phyloP scores from a whole-genome alignment of 2,797 vertebrate species.

The Pitangus sulphuratus region DNA sequence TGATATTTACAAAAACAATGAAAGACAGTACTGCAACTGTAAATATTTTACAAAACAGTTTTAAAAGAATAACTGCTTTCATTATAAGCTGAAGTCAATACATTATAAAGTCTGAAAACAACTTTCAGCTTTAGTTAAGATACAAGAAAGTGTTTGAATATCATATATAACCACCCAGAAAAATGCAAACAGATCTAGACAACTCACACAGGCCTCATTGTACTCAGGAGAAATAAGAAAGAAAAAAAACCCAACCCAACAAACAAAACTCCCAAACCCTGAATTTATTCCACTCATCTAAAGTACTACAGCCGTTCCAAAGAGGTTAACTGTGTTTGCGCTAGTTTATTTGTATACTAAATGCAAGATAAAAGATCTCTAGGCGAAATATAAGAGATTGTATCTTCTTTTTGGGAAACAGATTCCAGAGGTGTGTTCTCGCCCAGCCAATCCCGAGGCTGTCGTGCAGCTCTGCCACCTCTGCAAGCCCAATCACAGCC shows the following conservation, averaged over 20 bases:
- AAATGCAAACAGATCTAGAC: neutral
- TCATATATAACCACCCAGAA: neutral
- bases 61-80: neutral
- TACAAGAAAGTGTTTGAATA: neutral
- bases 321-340: constrained; percentile 10
- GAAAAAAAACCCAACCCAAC: neutral
- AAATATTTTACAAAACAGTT: neutral
- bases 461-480: constrained; percentile 42
- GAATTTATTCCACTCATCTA: neutral
- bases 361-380: constrained; percentile 31
- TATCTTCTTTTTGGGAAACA: constrained; percentile 69
- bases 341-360: constrained; percentile 39
- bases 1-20: neutral
- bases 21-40: neutral
- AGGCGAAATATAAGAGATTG: neutral
- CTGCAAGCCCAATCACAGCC: constrained; percentile 68
- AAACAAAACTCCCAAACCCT: neutral
- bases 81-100: neutral
- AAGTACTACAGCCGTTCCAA: neutral
- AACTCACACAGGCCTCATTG: neutral
- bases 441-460: constrained; percentile 77
- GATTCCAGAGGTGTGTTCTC: constrained; percentile 86
- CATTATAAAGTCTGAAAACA: constrained; percentile 3
- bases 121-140: neutral
- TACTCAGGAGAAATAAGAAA: neutral